Conservation (phyloP, 2,888 invertebrate species). For the Oeneis ivallda region DNA sequence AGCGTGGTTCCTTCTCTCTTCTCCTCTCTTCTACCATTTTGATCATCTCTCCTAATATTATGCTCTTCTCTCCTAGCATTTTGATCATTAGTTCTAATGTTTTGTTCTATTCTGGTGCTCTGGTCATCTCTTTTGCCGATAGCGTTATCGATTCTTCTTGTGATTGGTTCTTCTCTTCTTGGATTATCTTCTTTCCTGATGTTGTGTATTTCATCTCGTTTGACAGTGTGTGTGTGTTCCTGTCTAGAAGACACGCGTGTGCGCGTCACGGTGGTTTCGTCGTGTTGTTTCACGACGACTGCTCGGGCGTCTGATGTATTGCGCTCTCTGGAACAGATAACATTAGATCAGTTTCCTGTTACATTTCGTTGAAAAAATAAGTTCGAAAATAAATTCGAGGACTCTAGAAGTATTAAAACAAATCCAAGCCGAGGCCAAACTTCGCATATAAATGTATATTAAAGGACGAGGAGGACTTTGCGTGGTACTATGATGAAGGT, state of each 20-base stretch:
- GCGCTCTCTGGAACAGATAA: conserved; percentile 67
- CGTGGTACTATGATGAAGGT: too few relatives aligned
- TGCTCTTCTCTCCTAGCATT: conserved; percentile 40
- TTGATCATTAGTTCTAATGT: not conserved
- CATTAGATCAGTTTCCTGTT: not conserved
- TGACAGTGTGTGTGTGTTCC: conserved; percentile 34
- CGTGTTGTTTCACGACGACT: conserved; percentile 64
- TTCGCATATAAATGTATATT: too few relatives aligned
- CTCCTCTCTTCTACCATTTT: conserved; percentile 48
- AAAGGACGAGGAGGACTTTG: too few relatives aligned
- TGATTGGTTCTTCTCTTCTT: conserved; percentile 43
- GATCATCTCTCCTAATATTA: conserved; percentile 45
- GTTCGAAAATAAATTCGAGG: not conserved
- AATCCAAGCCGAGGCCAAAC: too few relatives aligned
- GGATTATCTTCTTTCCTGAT: conserved; percentile 61
- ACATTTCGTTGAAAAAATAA: not conserved
- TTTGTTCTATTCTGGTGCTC: conserved; percentile 1
- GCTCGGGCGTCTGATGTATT: conserved; percentile 74
- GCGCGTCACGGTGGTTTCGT: conserved; percentile 82
- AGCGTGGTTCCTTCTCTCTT: conserved; percentile 71
- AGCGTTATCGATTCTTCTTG: conserved; percentile 9
- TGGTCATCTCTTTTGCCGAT: not conserved
- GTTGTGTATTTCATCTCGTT: conserved; percentile 25
- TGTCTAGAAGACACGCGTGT: conserved; percentile 52
- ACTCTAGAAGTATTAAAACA: too few relatives aligned